Evolutionary conservation across 2,113 vertebrate genomes (phyloP).

Genomic region (Nycticebus coucang): DNA sequence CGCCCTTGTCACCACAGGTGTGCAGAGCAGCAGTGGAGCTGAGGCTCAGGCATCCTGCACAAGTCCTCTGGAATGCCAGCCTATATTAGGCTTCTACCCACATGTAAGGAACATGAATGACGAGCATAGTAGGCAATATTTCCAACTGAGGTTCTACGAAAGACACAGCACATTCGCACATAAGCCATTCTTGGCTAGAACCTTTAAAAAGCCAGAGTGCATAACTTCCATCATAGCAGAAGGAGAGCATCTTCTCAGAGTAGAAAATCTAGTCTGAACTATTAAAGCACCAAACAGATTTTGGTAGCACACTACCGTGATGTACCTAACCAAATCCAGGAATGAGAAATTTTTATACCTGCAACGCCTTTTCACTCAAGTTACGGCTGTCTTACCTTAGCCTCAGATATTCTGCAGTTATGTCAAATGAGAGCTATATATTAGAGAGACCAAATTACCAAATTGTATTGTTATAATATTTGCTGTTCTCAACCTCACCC

Average conservation of each 20-base stretch:
- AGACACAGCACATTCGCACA: background rate
- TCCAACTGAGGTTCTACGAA: background rate
- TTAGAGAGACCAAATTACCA: background rate
- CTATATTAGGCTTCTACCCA: no score
- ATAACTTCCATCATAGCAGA: background rate
- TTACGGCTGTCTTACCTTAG: background rate
- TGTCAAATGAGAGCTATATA: background rate
- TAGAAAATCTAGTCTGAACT: background rate
- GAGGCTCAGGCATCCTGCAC: no score
- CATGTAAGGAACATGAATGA: background rate
- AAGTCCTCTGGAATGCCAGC: no score
- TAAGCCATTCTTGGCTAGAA: background rate
- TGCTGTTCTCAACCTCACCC: background rate
- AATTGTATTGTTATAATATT: background rate
- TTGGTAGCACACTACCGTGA: background rate
- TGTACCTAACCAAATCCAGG: background rate
- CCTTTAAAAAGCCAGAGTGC: background rate
- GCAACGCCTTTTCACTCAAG: background rate
- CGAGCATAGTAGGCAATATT: background rate
- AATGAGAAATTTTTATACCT: background rate
- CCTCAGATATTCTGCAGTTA: background rate
- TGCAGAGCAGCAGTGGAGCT: no score
- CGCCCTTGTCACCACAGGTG: no score
- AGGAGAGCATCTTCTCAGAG: background rate
- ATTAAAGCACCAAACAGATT: background rate